Base-by-base conservation (phyloP, 92 coral and sea anemone species). In the Epizoanthus scotinus region DNA sequence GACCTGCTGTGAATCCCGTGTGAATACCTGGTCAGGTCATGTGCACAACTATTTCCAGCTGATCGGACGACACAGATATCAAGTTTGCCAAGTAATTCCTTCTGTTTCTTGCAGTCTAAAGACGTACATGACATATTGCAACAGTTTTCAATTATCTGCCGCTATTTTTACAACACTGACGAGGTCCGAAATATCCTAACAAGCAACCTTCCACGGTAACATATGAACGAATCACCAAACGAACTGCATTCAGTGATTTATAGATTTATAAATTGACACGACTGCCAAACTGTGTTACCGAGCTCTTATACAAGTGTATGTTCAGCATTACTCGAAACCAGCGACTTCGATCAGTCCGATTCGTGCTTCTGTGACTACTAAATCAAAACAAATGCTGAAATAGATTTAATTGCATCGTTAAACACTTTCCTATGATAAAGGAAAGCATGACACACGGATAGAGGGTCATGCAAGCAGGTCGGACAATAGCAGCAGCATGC, bases 331-430 rank as follows among this genome's bases (percentile, higher is more conserved):
- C 67, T 59, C 67, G 22, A 59, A 24, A 63, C 42, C 67, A 34
- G 53, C 8, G 9, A 36, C 36, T 59, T 17, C 17, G 59, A 59
- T 21, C 68, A 59, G 56, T 60, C 68, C 21, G 26, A 24, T 38
- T 58, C 42, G 27, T 26, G 31, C 19, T 36, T 12, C 56, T 40
- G 31, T 58, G 52, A n/a, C 5, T 1, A 75, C 57, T 58, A 60
- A 59, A 59, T 40, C 26, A 59, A 75, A 75, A 59, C 57, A 75
- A 75, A 59, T 29, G 17, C 18, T 21, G 65, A 73, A 73, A 73
- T 29, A 73, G 26, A 38, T 31, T 38, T 24, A 36, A 75, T 38
- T 75, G 55, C 0, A 59, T 38, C 67, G 40, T 21, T 38, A 59
- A 75, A 75, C 81, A 36, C 6, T 34, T 75, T 59, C 44, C 42